Evolutionary conservation across 2,797 vertebrate species (phyloP).

Genomic region (Myioborus miniatus): DNA sequence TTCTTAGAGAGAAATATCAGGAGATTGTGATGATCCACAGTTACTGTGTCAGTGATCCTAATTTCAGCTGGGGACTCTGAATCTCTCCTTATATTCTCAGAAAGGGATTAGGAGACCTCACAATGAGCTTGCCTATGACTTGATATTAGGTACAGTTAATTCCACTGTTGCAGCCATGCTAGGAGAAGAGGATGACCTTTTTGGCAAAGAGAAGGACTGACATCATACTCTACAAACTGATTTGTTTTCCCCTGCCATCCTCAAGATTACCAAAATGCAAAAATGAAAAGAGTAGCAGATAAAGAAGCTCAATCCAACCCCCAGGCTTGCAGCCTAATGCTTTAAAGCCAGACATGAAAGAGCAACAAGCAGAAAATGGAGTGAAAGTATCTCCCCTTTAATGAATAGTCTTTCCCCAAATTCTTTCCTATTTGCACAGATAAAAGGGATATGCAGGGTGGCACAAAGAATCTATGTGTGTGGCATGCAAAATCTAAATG

Average conservation of each 20-base stretch:
- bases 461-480: neutral
- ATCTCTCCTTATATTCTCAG: neutral
- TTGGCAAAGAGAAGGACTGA: neutral
- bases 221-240: neutral
- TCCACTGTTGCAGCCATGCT: neutral
- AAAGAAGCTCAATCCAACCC: slow-evolving; percentile 7
- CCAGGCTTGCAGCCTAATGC: neutral
- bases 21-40: neutral
- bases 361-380: slow-evolving; percentile 15
- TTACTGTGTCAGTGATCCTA: neutral
- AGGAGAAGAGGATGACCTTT: neutral
- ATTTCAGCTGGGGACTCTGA: neutral
- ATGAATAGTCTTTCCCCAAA: neutral
- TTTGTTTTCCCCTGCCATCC: neutral
- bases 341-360: slow-evolving; percentile 57
- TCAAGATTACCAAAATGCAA: neutral
- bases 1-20: neutral
- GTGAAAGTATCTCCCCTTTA: neutral
- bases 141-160: neutral
- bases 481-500: neutral
- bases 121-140: neutral
- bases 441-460: neutral
- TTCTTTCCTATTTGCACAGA: slow-evolving; percentile 14
- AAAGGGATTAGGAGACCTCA: neutral
- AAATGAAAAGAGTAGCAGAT: slow-evolving; percentile 5